Evolutionary conservation across 2,888 invertebrate species (phyloP).

Genomic region (Serripes groenlandicus): DNA sequence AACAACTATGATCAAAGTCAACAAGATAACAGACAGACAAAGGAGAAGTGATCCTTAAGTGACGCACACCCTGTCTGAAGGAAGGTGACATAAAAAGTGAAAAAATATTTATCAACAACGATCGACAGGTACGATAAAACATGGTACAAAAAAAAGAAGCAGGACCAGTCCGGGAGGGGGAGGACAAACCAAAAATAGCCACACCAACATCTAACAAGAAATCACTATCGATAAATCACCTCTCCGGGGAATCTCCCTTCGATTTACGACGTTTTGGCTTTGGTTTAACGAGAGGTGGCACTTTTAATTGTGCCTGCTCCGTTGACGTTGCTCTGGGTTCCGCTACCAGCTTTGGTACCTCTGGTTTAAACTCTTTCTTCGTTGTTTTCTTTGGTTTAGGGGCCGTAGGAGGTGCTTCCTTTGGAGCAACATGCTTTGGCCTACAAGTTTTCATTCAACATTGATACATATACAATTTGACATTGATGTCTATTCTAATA

Average conservation of each 20-base stretch:
- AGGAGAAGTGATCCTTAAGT: no score
- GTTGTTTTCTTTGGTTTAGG: conserved; percentile 62
- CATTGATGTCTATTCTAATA: no score
- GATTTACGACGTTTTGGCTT: conserved; percentile 63
- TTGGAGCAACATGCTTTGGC: conserved; percentile 47
- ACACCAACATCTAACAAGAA: conserved; percentile 12
- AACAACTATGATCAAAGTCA: no score
- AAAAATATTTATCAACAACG: neutral
- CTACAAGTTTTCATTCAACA: conserved; percentile 48
- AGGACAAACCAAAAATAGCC: conserved; percentile 3
- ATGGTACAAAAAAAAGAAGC: neutral
- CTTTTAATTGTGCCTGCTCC: conserved; percentile 47
- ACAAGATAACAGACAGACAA: no score
- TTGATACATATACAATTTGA: neutral
- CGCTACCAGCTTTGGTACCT: conserved; percentile 30
- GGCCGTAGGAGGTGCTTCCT: conserved; percentile 56
- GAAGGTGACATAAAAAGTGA: no score
- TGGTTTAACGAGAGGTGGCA: conserved; percentile 63
- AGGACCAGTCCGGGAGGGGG: no score
- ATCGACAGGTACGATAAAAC: neutral
- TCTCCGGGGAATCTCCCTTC: conserved; percentile 61
- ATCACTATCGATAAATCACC: conserved; percentile 42
- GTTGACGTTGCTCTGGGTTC: conserved; percentile 62
- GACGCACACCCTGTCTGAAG: no score
- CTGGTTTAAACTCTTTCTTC: conserved; percentile 54